Conservation (phyloP, 2,113 vertebrate genomes). For the Leptobrachium ailaonicum region DNA sequence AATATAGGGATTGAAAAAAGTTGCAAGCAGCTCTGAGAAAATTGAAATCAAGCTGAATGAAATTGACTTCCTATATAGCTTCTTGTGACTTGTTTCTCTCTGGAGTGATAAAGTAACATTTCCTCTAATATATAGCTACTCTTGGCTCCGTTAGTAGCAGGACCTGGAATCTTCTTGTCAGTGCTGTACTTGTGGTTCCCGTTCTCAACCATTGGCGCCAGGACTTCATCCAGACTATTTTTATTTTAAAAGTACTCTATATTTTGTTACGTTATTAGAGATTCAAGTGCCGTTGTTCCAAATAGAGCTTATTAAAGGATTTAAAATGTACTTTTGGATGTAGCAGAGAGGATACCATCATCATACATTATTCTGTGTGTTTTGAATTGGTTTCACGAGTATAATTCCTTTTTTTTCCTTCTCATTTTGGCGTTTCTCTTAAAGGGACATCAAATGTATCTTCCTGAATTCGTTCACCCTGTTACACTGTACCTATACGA, state of each 20-base stretch:
- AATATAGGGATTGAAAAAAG: neutral
- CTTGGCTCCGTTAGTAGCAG: conserved; percentile 45
- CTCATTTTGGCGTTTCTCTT: conserved; percentile 14
- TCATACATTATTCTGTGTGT: neutral
- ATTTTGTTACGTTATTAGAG: conserved; percentile 54
- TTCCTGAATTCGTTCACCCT: too few relatives aligned
- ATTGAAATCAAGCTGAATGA: neutral
- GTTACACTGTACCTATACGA: too few relatives aligned
- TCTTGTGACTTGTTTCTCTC: neutral
- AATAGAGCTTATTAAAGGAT: conserved; percentile 51
- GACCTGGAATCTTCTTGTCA: conserved; percentile 58
- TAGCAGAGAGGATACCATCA: conserved; percentile 26
- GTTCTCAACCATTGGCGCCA: conserved; percentile 57
- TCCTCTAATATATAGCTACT: conserved; percentile 38
- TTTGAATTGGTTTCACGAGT: conserved; percentile 41
- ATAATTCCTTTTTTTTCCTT: conserved; percentile 43
- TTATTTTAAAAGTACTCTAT: conserved; percentile 35
- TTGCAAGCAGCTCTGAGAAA: neutral
- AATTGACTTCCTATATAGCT: neutral
- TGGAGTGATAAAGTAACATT: conserved; percentile 42
- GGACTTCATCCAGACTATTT: conserved; percentile 48
- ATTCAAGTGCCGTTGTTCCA: conserved; percentile 49
- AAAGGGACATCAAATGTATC: too few relatives aligned
- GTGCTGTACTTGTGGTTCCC: conserved; percentile 63
- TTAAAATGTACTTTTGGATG: conserved; percentile 41